phyloP scores from a whole-genome alignment of 2,888 invertebrate species.

The Trichogramma evanescens region DNA sequence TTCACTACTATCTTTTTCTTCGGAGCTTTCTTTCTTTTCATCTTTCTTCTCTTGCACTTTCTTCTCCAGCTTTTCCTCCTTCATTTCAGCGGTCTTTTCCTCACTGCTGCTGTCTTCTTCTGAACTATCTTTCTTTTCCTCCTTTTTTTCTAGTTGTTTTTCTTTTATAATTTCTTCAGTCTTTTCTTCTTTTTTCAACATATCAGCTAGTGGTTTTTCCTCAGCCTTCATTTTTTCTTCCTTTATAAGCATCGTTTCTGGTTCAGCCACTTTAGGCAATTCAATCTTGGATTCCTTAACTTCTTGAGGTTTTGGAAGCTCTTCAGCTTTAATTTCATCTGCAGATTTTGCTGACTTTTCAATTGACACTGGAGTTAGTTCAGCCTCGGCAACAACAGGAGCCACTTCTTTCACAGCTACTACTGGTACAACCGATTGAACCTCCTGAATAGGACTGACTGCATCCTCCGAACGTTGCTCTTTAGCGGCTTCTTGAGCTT shows the following conservation, averaged over 20 bases:
- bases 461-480: conserved; percentile 15
- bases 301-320: conserved; percentile 36
- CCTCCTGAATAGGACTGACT: conserved; percentile 10
- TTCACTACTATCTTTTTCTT: conserved; percentile 20
- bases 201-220: conserved; percentile 11
- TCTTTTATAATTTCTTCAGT: background rate
- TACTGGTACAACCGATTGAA: conserved; percentile 10
- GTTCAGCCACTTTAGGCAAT: background rate
- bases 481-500: conserved; percentile 3
- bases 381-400: conserved; percentile 12
- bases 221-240: conserved; percentile 21
- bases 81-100: conserved; percentile 20
- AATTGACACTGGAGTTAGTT: conserved; percentile 5
- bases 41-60: conserved; percentile 21
- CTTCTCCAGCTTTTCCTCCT: conserved; percentile 20
- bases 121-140: conserved; percentile 25
- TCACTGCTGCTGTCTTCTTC: conserved; percentile 22
- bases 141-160: background rate
- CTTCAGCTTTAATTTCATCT: conserved; percentile 43
- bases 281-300: conserved; percentile 32
- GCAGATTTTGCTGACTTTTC: conserved; percentile 29
- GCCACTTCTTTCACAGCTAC: conserved; percentile 18
- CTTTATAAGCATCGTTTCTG: background rate
- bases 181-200: background rate
- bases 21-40: conserved; percentile 11